Conservation (phyloP, 2,888 invertebrate species). For the Limulus polyphemus region DNA sequence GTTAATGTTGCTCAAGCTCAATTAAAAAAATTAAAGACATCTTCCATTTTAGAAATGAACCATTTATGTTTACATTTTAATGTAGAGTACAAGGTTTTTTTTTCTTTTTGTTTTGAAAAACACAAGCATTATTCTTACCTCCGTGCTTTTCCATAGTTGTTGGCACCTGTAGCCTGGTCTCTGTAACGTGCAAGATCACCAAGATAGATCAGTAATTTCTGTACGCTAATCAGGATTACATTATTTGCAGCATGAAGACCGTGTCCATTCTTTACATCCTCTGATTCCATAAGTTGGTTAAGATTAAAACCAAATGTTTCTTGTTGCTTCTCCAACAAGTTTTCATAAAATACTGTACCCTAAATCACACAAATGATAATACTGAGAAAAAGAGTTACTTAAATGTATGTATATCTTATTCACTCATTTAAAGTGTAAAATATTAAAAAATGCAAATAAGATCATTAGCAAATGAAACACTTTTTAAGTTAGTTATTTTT, state of each 20-base stretch:
- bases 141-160: slow-evolving; percentile 63
- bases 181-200: slow-evolving; percentile 89
- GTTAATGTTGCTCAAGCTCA: no score
- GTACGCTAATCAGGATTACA: slow-evolving; percentile 55
- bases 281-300: slow-evolving; percentile 34
- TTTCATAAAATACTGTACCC: slow-evolving; percentile 63
- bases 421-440: no score
- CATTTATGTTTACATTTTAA: not conserved
- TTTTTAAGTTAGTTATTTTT: no score
- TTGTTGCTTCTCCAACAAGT: slow-evolving; percentile 57
- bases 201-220: slow-evolving; percentile 73
- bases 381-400: no score
- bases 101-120: not conserved
- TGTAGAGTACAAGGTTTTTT: no score
- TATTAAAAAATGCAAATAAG: no score
- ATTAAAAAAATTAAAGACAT: slow-evolving; percentile 10
- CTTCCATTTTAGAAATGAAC: slow-evolving; percentile 1
- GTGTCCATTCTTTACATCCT: slow-evolving; percentile 19
- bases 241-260: slow-evolving; percentile 12
- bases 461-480: no score
- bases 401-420: no score
- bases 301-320: slow-evolving; percentile 59
- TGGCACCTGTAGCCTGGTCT: slow-evolving; percentile 54
- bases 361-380: slow-evolving; percentile 16
- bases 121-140: slow-evolving; percentile 41